Percentiles rank a stretch among this genome's conserved stretches.
Evolutionary conservation across 2,113 vertebrate species (phyloP).

Genomic region (Erythrolamprus reginae): DNA sequence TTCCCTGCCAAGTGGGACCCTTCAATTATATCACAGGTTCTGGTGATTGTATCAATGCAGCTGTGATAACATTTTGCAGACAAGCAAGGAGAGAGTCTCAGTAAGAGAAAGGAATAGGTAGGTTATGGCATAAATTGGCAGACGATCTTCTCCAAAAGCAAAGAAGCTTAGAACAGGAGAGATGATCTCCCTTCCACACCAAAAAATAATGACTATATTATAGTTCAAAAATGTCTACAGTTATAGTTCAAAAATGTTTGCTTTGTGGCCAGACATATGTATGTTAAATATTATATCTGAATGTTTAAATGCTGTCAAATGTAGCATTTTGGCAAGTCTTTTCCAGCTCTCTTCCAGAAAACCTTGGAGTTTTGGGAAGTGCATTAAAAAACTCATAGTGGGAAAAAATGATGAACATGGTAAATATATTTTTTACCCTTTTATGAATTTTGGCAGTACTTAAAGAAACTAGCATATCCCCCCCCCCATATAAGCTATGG

Average conservation of each 20-base stretch:
- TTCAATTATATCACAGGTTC: not conserved
- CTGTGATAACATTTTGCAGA: constrained; percentile 16
- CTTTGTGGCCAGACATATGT: not conserved
- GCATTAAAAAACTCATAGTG: not conserved
- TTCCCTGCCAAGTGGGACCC: constrained; percentile 3
- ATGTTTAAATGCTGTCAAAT: not conserved
- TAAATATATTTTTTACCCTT: not conserved
- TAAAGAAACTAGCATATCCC: too few relatives aligned
- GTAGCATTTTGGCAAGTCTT: not conserved
- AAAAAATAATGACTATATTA: not conserved
- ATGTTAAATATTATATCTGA: not conserved
- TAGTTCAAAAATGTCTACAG: not conserved
- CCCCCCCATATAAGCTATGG: too few relatives aligned
- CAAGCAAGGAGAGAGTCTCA: not conserved
- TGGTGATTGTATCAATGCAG: not conserved
- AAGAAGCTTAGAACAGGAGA: not conserved
- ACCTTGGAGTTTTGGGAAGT: not conserved
- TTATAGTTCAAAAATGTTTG: not conserved
- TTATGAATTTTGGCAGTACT: not conserved
- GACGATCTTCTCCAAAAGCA: not conserved
- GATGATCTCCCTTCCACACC: not conserved
- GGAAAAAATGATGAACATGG: not conserved
- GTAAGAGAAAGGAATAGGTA: not conserved
- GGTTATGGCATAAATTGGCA: not conserved
- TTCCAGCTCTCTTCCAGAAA: not conserved